A percentile compares a stretch with the other conserved stretches of the same genome.
Conservation (phyloP, 2,797 vertebrate species). For the Cirrhinus mrigala region DNA sequence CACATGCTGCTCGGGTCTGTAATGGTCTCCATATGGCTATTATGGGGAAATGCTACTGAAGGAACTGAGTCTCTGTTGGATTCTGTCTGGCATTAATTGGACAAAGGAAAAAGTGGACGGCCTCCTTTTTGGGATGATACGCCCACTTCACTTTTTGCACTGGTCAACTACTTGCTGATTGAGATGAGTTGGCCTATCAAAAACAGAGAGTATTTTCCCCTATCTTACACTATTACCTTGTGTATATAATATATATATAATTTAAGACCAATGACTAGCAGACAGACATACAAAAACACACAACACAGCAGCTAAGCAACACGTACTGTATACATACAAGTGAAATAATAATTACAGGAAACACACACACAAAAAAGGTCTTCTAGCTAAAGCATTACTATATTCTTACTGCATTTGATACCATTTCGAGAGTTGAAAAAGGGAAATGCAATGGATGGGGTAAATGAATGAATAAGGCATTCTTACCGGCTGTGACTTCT, state of each 20-base stretch:
- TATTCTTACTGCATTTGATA: neutral
- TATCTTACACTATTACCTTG: neutral
- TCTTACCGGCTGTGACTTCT: constrained; percentile 97
- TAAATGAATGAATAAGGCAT: neutral
- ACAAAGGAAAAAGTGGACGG: neutral
- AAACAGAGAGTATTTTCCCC: neutral
- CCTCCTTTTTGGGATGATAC: neutral
- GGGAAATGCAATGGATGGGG: too few species aligned
- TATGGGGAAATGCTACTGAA: constrained; percentile 34
- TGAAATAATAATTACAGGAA: neutral
- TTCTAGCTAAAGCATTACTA: constrained; percentile 21
- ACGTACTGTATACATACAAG: neutral
- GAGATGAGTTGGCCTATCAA: neutral
- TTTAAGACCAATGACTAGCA: constrained; percentile 44
- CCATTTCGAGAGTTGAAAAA: neutral
- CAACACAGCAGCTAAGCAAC: constrained; percentile 43
- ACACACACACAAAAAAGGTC: constrained; percentile 30
- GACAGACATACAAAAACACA: constrained; percentile 46
- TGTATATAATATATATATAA: constrained; percentile 11
- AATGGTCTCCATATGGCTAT: constrained; percentile 50
- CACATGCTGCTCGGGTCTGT: constrained; percentile 47
- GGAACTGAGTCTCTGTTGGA: neutral
- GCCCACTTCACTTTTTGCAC: neutral
- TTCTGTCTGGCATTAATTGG: neutral
- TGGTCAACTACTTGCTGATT: constrained; percentile 13